Evolutionary conservation across 2,888 invertebrate genomes (phyloP).

Genomic region (Diloba caeruleocephala): DNA sequence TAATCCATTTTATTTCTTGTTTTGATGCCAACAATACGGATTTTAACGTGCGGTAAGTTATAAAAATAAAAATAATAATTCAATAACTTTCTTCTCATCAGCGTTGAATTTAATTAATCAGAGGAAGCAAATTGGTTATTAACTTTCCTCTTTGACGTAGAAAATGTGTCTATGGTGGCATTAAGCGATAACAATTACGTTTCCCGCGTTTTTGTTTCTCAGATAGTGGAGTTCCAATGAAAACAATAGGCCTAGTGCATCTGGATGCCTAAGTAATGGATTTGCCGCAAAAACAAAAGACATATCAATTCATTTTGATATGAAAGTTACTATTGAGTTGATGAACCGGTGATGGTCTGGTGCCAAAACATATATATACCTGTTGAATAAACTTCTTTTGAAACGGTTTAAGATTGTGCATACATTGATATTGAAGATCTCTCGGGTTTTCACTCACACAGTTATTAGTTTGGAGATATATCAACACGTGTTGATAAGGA

Average conservation of each 20-base stretch:
- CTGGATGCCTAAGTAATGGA: slow-evolving; percentile 54
- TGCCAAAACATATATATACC: slow-evolving; percentile 3
- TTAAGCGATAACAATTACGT: slow-evolving; percentile 68
- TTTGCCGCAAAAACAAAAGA: slow-evolving; percentile 56
- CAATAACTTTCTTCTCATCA: slow-evolving; percentile 66
- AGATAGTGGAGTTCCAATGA: slow-evolving; percentile 56
- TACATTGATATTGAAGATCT: not conserved
- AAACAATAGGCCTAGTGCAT: slow-evolving; percentile 64
- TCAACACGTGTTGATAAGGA: slow-evolving; percentile 9
- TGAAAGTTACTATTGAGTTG: slow-evolving; percentile 51
- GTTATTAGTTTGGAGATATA: not conserved
- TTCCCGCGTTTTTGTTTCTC: slow-evolving; percentile 75
- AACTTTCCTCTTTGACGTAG: slow-evolving; percentile 77
- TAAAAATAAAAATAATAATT: slow-evolving; percentile 39
- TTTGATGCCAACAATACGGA: slow-evolving; percentile 74
- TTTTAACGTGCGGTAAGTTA: slow-evolving; percentile 74
- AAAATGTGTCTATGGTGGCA: slow-evolving; percentile 67
- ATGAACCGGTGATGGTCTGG: slow-evolving; percentile 21
- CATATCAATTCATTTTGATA: slow-evolving; percentile 60
- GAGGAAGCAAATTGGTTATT: slow-evolving; percentile 68
- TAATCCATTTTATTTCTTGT: slow-evolving; percentile 68
- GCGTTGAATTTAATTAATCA: slow-evolving; percentile 68
- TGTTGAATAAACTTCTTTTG: not conserved
- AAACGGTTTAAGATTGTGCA: not conserved
- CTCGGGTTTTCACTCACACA: slow-evolving; percentile 1